These are phyloP conservation scores for Lapara coniferarum DNA, from an alignment of 2,888 invertebrate genomes.

Conservation along the genomic window DNA sequence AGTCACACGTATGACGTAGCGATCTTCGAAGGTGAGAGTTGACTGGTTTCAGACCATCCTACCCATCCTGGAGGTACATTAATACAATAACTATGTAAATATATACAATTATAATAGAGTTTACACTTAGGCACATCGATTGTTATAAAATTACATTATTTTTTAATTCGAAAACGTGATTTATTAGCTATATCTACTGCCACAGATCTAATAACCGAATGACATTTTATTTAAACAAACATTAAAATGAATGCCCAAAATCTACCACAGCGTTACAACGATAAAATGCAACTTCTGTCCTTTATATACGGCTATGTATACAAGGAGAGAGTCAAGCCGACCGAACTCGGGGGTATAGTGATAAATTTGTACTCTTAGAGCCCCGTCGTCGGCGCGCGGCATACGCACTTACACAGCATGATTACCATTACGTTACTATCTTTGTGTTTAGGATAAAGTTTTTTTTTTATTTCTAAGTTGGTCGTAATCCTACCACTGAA, in stretches of 20 bases:
- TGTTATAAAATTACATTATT: constrained; percentile 81
- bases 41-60: constrained; percentile 40
- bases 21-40: constrained; percentile 46
- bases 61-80: constrained; percentile 54
- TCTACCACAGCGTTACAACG: constrained; percentile 40
- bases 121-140: constrained; percentile 85
- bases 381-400: constrained; percentile 60
- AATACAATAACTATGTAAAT: constrained; percentile 61
- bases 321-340: constrained; percentile 71
- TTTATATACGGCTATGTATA: constrained; percentile 66
- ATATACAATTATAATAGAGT: constrained; percentile 72
- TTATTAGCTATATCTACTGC: constrained; percentile 67
- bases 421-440: constrained; percentile 52
- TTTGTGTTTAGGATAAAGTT: constrained; percentile 69
- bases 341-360: constrained; percentile 63
- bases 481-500: constrained; percentile 75
- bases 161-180: constrained; percentile 78
- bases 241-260: constrained; percentile 43
- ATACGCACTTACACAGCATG: constrained; percentile 53
- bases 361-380: constrained; percentile 81
- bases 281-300: constrained; percentile 64
- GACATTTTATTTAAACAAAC: constrained; percentile 57
- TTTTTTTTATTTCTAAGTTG: constrained; percentile 70
- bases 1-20: constrained; percentile 41
- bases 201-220: constrained; percentile 69